phyloP scores from a whole-genome alignment of 2,113 vertebrate genomes.

The Tringa solitaria region DNA sequence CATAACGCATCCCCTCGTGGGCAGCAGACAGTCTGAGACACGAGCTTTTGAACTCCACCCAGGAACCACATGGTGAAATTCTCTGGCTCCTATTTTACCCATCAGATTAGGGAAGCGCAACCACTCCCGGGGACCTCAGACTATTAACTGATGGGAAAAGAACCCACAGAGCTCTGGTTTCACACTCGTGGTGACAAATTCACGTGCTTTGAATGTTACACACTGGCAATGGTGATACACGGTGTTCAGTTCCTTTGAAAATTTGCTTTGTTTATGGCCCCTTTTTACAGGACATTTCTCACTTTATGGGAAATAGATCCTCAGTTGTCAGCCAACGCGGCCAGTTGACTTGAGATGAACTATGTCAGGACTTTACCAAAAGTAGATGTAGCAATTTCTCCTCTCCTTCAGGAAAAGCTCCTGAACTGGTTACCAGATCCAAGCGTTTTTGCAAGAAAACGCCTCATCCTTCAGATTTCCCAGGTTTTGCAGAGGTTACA shows the following conservation, averaged over 20 bases:
- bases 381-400: neutral
- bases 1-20: neutral
- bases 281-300: neutral
- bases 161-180: neutral
- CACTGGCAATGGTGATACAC: neutral
- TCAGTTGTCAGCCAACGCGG: neutral
- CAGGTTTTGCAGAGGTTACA: neutral
- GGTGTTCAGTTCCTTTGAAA: neutral
- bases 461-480: neutral
- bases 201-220: rapidly evolving
- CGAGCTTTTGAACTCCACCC: neutral
- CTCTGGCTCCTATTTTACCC: neutral
- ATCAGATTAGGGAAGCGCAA: neutral
- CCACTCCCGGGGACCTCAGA: neutral
- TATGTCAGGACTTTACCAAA: neutral
- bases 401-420: neutral
- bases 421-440: neutral
- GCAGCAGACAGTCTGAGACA: neutral
- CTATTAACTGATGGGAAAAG: neutral
- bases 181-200: neutral
- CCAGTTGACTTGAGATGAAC: neutral
- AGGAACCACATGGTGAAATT: neutral
- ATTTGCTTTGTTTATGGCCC: neutral
- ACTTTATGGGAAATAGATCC: neutral
- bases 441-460: neutral